These are phyloP conservation scores for Falco peregrinus DNA, from an alignment of 2,797 vertebrate species.

Conservation along the genomic window DNA sequence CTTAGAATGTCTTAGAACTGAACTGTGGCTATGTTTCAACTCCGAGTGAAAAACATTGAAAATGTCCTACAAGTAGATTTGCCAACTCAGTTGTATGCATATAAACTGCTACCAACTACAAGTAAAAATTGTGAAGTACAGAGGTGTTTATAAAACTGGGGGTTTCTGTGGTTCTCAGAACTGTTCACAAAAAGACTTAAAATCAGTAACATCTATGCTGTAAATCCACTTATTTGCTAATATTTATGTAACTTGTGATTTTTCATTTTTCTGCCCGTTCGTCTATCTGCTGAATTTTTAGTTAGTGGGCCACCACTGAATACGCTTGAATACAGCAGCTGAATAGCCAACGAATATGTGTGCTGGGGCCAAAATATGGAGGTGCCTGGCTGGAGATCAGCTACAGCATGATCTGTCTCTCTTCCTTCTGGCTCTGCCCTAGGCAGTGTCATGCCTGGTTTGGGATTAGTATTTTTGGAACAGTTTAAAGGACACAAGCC, in stretches of 20 bases:
- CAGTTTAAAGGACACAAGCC: neutral
- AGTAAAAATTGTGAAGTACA: neutral
- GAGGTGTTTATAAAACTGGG: neutral
- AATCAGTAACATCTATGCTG: neutral
- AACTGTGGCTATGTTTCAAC: neutral
- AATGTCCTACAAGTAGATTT: neutral
- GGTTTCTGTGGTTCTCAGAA: neutral
- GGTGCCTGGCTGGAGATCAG: neutral
- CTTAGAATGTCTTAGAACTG: neutral
- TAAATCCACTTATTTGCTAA: neutral
- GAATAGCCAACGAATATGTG: too few species aligned
- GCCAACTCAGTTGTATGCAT: neutral
- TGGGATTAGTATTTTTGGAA: neutral
- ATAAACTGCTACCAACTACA: neutral
- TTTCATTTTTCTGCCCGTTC: neutral
- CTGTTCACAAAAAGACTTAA: neutral
- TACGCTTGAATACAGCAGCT: neutral
- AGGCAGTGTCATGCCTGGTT: neutral
- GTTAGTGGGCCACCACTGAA: neutral
- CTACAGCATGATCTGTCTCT: neutral
- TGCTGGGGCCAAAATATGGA: neutral
- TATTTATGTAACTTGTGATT: neutral
- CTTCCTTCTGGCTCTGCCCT: neutral
- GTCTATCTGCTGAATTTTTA: neutral
- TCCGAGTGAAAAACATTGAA: neutral